These are phyloP conservation scores for Corythoichthys haematopterus DNA, from an alignment of 2,113 vertebrate species.

Conservation along the genomic window DNA sequence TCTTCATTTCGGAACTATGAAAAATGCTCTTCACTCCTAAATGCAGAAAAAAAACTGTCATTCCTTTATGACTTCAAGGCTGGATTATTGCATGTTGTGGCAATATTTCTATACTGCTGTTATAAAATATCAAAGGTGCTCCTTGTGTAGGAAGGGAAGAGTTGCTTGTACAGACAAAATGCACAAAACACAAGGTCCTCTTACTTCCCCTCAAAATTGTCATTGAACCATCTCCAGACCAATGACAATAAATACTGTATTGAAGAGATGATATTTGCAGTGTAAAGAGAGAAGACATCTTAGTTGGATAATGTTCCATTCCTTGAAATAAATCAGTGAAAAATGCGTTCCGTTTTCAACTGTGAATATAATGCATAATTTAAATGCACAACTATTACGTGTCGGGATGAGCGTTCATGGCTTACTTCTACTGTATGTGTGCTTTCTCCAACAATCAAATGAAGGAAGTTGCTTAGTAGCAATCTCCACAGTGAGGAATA, in stretches of 20 bases:
- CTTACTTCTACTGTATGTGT: background rate
- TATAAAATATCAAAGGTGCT: background rate
- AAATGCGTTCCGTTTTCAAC: too few relatives aligned
- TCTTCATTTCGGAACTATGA: background rate
- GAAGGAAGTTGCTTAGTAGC: constrained; percentile 10
- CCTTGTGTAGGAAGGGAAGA: background rate
- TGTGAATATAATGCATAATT: too few relatives aligned
- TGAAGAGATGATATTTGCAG: background rate
- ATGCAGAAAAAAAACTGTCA: background rate
- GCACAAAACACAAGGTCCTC: background rate
- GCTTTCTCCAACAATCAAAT: background rate
- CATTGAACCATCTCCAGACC: background rate
- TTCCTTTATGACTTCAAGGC: background rate
- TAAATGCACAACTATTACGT: background rate
- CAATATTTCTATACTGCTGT: background rate
- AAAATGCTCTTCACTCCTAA: background rate
- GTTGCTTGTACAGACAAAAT: background rate
- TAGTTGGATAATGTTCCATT: background rate
- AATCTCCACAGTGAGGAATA: constrained; percentile 11
- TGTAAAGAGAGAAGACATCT: background rate
- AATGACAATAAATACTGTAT: background rate
- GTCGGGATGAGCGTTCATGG: background rate
- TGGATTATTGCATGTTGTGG: background rate
- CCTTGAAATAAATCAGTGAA: too few relatives aligned
- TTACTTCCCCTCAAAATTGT: background rate